Evolutionary conservation across 2,888 invertebrate species (phyloP).

Genomic region (Watsonalla cultraria): DNA sequence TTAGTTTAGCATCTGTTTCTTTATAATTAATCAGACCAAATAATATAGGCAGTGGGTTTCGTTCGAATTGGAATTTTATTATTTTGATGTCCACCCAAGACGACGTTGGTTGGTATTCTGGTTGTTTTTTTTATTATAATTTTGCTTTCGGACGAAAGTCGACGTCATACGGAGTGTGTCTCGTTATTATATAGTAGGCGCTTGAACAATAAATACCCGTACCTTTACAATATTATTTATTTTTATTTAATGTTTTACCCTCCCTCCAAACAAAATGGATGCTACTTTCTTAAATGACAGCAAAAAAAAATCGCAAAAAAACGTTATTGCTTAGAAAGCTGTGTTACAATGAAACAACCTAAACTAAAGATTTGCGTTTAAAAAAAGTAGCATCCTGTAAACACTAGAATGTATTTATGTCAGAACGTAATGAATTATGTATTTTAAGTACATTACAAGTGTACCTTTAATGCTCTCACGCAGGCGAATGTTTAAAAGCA

Average conservation of each 20-base stretch:
- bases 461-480: too few relatives aligned
- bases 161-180: constrained; percentile 58
- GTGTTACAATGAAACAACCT: too few relatives aligned
- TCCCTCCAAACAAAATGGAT: background rate
- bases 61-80: constrained; percentile 36
- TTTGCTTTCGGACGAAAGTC: constrained; percentile 54
- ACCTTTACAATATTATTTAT: constrained; percentile 53
- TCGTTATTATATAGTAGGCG: constrained; percentile 69
- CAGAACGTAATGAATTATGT: too few relatives aligned
- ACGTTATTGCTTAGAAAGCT: too few relatives aligned
- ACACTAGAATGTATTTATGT: too few relatives aligned
- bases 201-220: constrained; percentile 76
- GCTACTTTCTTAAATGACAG: background rate
- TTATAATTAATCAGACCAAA: constrained; percentile 21
- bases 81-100: constrained; percentile 37
- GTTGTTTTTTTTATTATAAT: constrained; percentile 53
- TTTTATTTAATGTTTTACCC: constrained; percentile 25
- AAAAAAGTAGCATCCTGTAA: too few relatives aligned
- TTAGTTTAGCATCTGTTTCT: constrained; percentile 17
- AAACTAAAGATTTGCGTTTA: background rate
- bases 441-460: too few relatives aligned
- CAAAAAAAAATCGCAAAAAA: too few relatives aligned
- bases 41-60: constrained; percentile 59
- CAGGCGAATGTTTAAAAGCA: too few relatives aligned
- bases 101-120: constrained; percentile 47